A percentile compares a stretch with the other conserved stretches of the same genome.
These are phyloP conservation scores for Syrphus vitripennis DNA, from an alignment of 2,888 invertebrate genomes.

Conservation along the genomic window DNA sequence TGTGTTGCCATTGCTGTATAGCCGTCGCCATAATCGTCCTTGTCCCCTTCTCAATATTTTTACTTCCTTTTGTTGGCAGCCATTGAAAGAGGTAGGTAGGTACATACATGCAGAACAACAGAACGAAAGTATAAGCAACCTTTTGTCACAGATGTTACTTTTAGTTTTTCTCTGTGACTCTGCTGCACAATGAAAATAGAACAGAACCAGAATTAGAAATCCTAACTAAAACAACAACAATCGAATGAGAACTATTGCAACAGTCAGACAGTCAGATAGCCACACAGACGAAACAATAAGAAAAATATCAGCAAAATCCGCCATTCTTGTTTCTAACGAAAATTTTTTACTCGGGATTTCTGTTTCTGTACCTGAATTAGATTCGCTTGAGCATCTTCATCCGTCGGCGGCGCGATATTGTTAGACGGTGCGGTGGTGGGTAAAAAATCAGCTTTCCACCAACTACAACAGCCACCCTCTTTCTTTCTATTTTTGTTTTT, in stretches of 20 bases:
- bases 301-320: slow-evolving; percentile 30
- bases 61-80: slow-evolving; percentile 25
- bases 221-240: slow-evolving; percentile 3
- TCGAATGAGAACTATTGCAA: slow-evolving; percentile 28
- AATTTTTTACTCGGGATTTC: background rate
- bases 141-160: slow-evolving; percentile 68
- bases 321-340: slow-evolving; percentile 56
- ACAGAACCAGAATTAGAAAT: slow-evolving; percentile 46
- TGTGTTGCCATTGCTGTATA: slow-evolving; percentile 1
- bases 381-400: slow-evolving; percentile 21
- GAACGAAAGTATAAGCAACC: slow-evolving; percentile 34
- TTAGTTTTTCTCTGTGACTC: slow-evolving; percentile 1
- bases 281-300: background rate
- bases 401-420: background rate
- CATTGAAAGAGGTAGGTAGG: slow-evolving; percentile 43
- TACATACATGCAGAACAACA: background rate
- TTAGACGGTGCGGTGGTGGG: slow-evolving; percentile 13
- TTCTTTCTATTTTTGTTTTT: slow-evolving; percentile 14
- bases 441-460: slow-evolving; percentile 37
- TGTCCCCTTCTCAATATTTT: slow-evolving; percentile 7
- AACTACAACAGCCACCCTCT: slow-evolving; percentile 45
- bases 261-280: slow-evolving; percentile 3
- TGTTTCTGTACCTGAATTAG: slow-evolving; percentile 58
- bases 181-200: slow-evolving; percentile 54
- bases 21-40: slow-evolving; percentile 16